Base-by-base conservation (phyloP, 2,888 invertebrate genomes). In the Zygothrica quintamaculata region DNA sequence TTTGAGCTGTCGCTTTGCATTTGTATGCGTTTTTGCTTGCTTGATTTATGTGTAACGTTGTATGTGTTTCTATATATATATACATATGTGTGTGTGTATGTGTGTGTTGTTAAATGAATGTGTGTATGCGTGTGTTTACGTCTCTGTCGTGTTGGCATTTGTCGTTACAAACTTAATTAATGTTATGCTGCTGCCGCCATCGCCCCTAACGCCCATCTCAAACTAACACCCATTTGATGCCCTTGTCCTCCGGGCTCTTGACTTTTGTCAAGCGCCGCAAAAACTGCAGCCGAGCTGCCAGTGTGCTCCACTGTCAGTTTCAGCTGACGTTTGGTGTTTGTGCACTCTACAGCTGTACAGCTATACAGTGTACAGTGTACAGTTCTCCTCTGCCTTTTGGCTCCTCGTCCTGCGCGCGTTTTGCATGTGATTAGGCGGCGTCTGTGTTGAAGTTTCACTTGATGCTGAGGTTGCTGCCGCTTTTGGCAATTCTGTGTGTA, bases 241-340 rank as follows among this genome's bases (percentile, higher is more conserved):
- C 74, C 73, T 65, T 76, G 68, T 68, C 68, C 73, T 74, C 60
- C 60, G 68, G 68, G 66, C 87, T 76, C 85, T 84, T 84, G 82
- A 84, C 82, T 84, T 84, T 84, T 84, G 87, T 72, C 76, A 81
- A 81, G 74, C 84, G 69, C 50, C 73, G 66, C 84, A 79, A 82
- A 79, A 79, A 85, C 73, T 82, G 82, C 77, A 78, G 48, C 60
- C 78, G 46, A n/a, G 52, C 57, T 53, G 52, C 57, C 57, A 71
- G 43, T 60, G 43, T 60, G 66, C 73, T 58, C 67, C 80, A 74
- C 84, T 87, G 87, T 86, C 84, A 86, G 88, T 72, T 87, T 87
- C 86, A 87, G 87, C 86, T 81, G 80, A 86, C 84, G 80, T 80
- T 84, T 77, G 80, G 80, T 71, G 80, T 71, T 82, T 86, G 55